Percentiles rank a stretch among this genome's conserved stretches.
Conservation (phyloP, 2,113 vertebrate genomes). For the Thamnaconus septentrionalis region DNA sequence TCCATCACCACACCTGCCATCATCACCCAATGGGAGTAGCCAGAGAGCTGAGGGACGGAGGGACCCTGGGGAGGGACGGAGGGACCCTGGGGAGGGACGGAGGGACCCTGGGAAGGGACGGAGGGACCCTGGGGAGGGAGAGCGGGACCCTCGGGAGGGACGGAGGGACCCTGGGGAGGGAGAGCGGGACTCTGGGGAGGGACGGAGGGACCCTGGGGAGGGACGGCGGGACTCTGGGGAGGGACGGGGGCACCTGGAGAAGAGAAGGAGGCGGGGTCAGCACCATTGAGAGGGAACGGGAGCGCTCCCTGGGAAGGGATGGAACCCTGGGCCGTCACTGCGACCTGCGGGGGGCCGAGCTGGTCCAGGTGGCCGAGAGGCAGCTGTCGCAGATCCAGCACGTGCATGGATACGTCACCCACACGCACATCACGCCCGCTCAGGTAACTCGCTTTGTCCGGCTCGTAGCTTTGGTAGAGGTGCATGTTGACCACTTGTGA, state of each 20-base stretch:
- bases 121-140: constrained; percentile 18
- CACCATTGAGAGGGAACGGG: constrained; percentile 1
- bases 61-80: constrained; percentile 34
- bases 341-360: constrained; percentile 84
- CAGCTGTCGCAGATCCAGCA: constrained; percentile 93
- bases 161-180: constrained; percentile 31
- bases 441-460: constrained; percentile 59
- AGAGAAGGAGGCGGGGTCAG: constrained; percentile 13
- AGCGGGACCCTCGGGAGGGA: constrained; percentile 1
- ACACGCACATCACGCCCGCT: constrained; percentile 82
- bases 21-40: constrained; percentile 60
- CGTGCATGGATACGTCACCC: constrained; percentile 92
- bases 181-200: constrained; percentile 16
- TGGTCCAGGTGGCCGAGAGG: constrained; percentile 93
- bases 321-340: constrained; percentile 50
- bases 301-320: constrained; percentile 25
- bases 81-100: neutral
- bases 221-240: constrained; percentile 30
- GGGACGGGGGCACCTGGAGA: constrained; percentile 12
- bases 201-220: constrained; percentile 16
- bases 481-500: neutral
- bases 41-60: constrained; percentile 58
- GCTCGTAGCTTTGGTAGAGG: neutral
- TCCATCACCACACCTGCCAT: constrained; percentile 65
- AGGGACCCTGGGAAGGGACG: constrained; percentile 26